Evolutionary conservation across 2,113 vertebrate species (phyloP).

Genomic region (Todiramphus chloris): DNA sequence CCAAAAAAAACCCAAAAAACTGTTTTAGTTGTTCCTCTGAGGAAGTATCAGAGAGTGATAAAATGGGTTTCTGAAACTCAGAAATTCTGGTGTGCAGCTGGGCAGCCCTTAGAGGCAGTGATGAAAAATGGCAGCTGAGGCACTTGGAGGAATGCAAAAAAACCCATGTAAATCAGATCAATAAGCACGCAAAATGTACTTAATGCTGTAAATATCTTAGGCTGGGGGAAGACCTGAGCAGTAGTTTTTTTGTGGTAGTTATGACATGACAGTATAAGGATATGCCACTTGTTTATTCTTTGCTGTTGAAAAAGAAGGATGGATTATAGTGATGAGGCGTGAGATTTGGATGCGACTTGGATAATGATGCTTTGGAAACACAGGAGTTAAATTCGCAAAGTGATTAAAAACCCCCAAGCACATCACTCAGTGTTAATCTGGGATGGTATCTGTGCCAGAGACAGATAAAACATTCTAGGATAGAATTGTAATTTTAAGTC

Average conservation of each 20-base stretch:
- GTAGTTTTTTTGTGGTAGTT: not conserved
- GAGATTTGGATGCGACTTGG: not conserved
- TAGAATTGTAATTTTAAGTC: constrained; percentile 22
- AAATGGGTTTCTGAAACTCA: not conserved
- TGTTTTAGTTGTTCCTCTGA: not conserved
- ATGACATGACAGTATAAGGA: not conserved
- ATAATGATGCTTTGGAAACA: not conserved
- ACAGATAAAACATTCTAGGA: constrained; percentile 46
- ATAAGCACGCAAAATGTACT: not conserved
- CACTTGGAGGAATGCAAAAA: not conserved
- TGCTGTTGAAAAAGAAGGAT: not conserved
- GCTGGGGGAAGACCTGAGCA: not conserved
- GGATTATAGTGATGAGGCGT: not conserved
- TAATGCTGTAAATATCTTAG: not conserved
- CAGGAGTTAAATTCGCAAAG: constrained; percentile 14
- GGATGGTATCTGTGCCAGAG: constrained; percentile 11
- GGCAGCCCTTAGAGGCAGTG: not conserved
- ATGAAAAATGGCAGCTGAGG: not conserved
- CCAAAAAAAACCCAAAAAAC: not conserved
- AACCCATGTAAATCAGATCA: not conserved
- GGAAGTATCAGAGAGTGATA: not conserved
- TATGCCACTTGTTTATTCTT: not conserved
- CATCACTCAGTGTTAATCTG: constrained; percentile 28
- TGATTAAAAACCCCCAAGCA: not conserved
- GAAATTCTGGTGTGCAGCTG: not conserved